Percentiles rank a stretch among this genome's conserved stretches.
These are phyloP conservation scores for Takifugu ocellatus DNA, from an alignment of 2,797 vertebrate genomes.

Conservation along the genomic window DNA sequence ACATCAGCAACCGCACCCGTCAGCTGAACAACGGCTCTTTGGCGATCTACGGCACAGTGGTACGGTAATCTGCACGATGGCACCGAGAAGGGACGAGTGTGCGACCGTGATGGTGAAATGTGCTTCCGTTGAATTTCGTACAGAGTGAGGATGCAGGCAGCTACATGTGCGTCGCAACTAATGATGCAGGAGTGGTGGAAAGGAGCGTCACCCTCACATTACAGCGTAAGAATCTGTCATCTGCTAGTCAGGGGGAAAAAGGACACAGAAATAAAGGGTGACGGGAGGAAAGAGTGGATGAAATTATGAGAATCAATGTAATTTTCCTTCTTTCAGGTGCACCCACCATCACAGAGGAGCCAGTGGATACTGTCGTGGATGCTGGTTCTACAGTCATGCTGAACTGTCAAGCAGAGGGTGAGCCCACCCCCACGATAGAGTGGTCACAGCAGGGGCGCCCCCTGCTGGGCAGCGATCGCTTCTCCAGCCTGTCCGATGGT, in stretches of 20 bases:
- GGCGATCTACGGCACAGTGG: slow-evolving; percentile 91
- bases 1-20: slow-evolving; percentile 81
- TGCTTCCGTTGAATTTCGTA: neutral
- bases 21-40: slow-evolving; percentile 92
- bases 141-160: slow-evolving; percentile 92
- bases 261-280: neutral
- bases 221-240: slow-evolving; percentile 80
- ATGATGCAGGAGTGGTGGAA: slow-evolving; percentile 88
- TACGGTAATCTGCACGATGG: slow-evolving; percentile 50
- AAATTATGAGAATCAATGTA: neutral
- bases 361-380: slow-evolving; percentile 77
- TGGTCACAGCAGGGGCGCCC: slow-evolving; percentile 85
- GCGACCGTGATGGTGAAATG: neutral
- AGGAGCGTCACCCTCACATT: slow-evolving; percentile 85
- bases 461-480: slow-evolving; percentile 68
- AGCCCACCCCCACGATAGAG: slow-evolving; percentile 80
- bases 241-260: neutral
- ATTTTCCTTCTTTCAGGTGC: slow-evolving; percentile 70
- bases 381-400: slow-evolving; percentile 82
- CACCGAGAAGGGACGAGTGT: neutral
- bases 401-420: slow-evolving; percentile 87
- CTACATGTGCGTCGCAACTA: slow-evolving; percentile 91
- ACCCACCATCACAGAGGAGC: slow-evolving; percentile 83
- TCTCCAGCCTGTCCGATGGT: slow-evolving; percentile 78
- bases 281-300: neutral